Base-by-base conservation (phyloP, 2,113 vertebrate genomes). In the Deroptyus accipitrinus region DNA sequence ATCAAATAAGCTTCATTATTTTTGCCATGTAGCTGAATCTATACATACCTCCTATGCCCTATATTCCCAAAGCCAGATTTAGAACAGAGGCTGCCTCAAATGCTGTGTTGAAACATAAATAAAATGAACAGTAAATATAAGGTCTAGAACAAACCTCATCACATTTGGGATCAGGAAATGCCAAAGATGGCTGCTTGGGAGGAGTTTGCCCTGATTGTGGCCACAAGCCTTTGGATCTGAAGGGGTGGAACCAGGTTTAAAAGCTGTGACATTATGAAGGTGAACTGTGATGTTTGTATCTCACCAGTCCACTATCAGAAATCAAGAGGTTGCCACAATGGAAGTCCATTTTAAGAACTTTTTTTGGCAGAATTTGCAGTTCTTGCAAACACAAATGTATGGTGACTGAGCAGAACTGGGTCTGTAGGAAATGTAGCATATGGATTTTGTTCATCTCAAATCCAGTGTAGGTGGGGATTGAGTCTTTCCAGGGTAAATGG, bases 61-160 rank as follows among this genome's bases (percentile, higher is more conserved):
- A 16, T 51, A 41, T 74, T 82, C 46, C 52, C 75, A 70, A 42
- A 39, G 68, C 31, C 77, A 74, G 63, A 74, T 94, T 96, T 94
- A 83, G 81, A 95, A 48, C 16, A 62, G 70, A 70, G 7, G 66
- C 39, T 92, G 51, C 66, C 90, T 90, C 72, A 94, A 96, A 82
- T 86, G 25, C 46, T 54, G 3, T 67, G 23, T 7, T 92, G 39
- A 86, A 64, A 86, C 51, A 83, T 28, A 89, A 90, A 69, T 81
- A 39, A 86, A 52, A 7, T 72, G 24, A 90, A 57, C 42, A 84
- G 82, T 39, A 70, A 88, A 75, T 88, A 15, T 20, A 5, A 5
- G 37, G 39, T 4, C 54, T 87, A 48, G 49, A 88, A 90, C 54
- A 87, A 35, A 37, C 30, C 30, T 33, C 19, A 13, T 33, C 44